Evolutionary conservation across 2,888 invertebrate species (phyloP).

Genomic region (Leptopilina myrica): DNA sequence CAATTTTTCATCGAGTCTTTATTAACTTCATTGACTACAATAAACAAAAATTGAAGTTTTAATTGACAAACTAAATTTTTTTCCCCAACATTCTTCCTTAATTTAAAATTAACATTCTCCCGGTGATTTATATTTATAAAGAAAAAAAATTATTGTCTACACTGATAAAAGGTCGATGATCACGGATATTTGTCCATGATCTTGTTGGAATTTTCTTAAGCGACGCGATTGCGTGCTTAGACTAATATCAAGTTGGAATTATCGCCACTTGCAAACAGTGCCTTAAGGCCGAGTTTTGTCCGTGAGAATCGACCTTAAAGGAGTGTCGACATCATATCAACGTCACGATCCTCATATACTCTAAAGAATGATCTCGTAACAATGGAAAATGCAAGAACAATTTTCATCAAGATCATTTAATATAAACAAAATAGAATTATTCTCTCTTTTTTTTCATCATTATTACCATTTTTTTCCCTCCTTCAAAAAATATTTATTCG

Average conservation of each 20-base stretch:
- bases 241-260: slow-evolving; percentile 49
- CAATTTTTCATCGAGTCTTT: background rate
- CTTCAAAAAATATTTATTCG: too few species aligned
- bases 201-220: slow-evolving; percentile 57
- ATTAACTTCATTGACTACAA: slow-evolving; percentile 10
- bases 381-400: slow-evolving; percentile 16
- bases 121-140: too few species aligned
- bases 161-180: slow-evolving; percentile 47
- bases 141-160: background rate
- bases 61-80: too few species aligned
- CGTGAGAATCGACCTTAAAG: slow-evolving; percentile 59
- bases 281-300: slow-evolving; percentile 57
- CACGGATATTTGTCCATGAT: slow-evolving; percentile 54
- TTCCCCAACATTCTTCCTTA: too few species aligned
- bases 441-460: background rate
- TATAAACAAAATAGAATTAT: background rate
- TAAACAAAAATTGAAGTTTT: background rate
- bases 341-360: slow-evolving; percentile 42
- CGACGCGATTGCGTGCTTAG: slow-evolving; percentile 42
- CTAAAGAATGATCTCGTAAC: slow-evolving; percentile 5
- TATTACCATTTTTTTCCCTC: too few species aligned
- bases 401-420: slow-evolving; percentile 40
- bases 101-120: too few species aligned
- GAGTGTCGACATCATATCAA: slow-evolving; percentile 53
- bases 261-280: slow-evolving; percentile 48